Base-by-base conservation (phyloP, 2,888 invertebrate genomes). In the Epicampocera succincta region DNA sequence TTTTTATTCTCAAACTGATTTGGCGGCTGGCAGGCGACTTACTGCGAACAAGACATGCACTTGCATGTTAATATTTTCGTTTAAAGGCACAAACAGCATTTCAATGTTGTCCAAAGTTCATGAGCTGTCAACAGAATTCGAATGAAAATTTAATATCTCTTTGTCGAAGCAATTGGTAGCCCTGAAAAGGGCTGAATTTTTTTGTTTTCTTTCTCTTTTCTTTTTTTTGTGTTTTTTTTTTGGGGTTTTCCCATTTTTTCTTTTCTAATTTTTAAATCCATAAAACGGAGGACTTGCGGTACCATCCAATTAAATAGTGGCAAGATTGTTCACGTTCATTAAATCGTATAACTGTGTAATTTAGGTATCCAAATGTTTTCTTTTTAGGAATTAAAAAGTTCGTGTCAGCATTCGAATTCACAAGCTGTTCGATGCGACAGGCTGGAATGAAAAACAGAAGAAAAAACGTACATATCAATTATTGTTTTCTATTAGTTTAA, bases 141-240 rank as follows among this genome's bases (percentile, higher is more conserved):
- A 42, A 56, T 54, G 17, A 54, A 60, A 15, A 72, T 83, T 85
- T 86, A 5, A 58, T 84, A 85, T 86, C 89, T 88, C 89, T 89
- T 86, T 82, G 56, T 87, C 0, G 80, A 84, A 77, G 83, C 84
- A 76, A 73, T 84, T 85, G 90, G 90, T 86, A 90, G 90, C 90
- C 90, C 90, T 89, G 81, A 89, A 65, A 90, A 89, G 90, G 90
- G 88, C 90, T 90, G 84, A 66, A 61, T 76, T 61, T 19, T 33
- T 33, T 33, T 4, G 3, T 33, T 33, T 66, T 52, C 17, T 38
- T 50, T 68, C 48, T 68, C 58, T 52, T 46, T 71, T 74, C 40
- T 58, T 72, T 38, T 68, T 75, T 58, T 42, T 73, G 40, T 66
- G 54, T 50, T 75, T 61, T 12, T 15, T 42, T 52, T 29, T 54